A percentile compares a stretch with the other conserved stretches of the same genome.
Evolutionary conservation across 2,888 invertebrate species (phyloP).

Genomic region (Erynnis tages): DNA sequence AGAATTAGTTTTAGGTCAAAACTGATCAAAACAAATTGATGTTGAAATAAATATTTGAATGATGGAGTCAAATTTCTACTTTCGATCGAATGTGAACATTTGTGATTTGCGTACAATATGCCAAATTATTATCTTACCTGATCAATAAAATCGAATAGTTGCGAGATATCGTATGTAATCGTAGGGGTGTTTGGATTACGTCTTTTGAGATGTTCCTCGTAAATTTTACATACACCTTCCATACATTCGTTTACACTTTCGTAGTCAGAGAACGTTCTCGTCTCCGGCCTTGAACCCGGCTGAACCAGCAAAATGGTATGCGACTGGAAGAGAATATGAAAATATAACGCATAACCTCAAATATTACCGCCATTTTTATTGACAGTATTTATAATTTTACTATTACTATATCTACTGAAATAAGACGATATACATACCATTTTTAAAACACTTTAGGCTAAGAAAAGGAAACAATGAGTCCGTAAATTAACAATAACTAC

Average conservation of each 20-base stretch:
- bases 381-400: constrained; percentile 43
- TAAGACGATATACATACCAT: constrained; percentile 48
- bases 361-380: constrained; percentile 55
- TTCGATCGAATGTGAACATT: too few relatives aligned
- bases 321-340: too few relatives aligned
- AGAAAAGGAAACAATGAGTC: not conserved
- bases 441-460: constrained; percentile 26
- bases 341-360: constrained; percentile 60
- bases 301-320: constrained; percentile 98
- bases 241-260: constrained; percentile 99
- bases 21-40: too few relatives aligned
- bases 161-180: constrained; percentile 98
- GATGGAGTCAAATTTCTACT: too few relatives aligned
- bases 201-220: constrained; percentile 98
- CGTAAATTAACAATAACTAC: not conserved
- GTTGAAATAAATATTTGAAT: too few relatives aligned
- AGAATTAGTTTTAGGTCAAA: too few relatives aligned
- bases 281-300: constrained; percentile 95
- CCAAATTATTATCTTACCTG: constrained; percentile 82
- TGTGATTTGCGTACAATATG: too few relatives aligned
- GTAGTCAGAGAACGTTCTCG: constrained; percentile 98
- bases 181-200: constrained; percentile 97
- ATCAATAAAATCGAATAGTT: constrained; percentile 99
- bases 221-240: constrained; percentile 99
- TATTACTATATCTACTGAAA: not conserved